phyloP scores from a whole-genome alignment of 2,113 vertebrate genomes.

The Barnardius zonarius region DNA sequence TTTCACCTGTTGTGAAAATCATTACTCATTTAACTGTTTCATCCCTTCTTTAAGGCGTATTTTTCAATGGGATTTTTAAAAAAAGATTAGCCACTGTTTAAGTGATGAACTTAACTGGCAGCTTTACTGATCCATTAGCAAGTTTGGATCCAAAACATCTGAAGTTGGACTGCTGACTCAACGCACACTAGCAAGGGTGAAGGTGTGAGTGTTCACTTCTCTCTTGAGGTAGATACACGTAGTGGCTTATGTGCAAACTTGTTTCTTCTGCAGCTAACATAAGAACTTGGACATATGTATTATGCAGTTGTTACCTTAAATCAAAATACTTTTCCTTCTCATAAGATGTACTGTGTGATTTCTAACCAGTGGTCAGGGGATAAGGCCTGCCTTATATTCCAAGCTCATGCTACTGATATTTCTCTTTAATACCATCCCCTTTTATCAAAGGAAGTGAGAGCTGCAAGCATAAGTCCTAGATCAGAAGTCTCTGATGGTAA shows the following conservation, averaged over 20 bases:
- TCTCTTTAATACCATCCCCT: neutral
- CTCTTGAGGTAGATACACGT: neutral
- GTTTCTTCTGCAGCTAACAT: fast-evolving
- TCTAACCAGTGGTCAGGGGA: neutral
- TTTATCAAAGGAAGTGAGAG: neutral
- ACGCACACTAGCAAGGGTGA: neutral
- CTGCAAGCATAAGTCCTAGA: neutral
- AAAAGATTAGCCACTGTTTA: neutral
- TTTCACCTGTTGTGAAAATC: neutral
- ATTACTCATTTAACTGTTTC: neutral
- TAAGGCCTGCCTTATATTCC: neutral
- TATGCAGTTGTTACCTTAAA: neutral
- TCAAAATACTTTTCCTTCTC: no score
- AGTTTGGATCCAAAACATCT: neutral
- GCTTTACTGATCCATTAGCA: neutral
- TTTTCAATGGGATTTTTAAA: neutral
- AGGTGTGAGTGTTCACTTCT: fast-evolving
- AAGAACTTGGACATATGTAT: no score
- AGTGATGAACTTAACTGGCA: neutral
- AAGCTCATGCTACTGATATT: fast-evolving
- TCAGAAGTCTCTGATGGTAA: neutral
- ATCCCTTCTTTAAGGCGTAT: fast-evolving
- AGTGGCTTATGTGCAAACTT: neutral
- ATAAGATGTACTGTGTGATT: fast-evolving
- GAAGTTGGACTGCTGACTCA: neutral